Base-by-base conservation (phyloP, 2,113 vertebrate genomes). In the Indicator indicator region DNA sequence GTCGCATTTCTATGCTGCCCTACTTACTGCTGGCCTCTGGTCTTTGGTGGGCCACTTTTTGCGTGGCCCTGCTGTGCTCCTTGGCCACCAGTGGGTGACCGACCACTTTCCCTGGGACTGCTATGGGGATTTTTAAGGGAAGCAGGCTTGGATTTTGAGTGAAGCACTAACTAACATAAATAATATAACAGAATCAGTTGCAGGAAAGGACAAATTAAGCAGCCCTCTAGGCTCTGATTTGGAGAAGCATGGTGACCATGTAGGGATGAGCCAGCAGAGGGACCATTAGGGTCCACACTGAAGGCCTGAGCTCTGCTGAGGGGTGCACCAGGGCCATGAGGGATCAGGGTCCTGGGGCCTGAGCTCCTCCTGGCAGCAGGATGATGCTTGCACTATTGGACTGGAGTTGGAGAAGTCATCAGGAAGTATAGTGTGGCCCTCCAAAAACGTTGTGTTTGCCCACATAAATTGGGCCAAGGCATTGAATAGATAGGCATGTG, bases 1-100 rank as follows among this genome's bases (percentile, higher is more conserved):
- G 97, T 95, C 90, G 95, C 92, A 97, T 97, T 96, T 98, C 93
- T 97, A 91, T 98, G 92, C 69, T 76, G 90, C 62, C 0, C 56
- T 93, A 60, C 48, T n/a, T 67, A 73, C 77, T 76, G 46, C 64
- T 84, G 77, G 72, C 85, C 90, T 74, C 65, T 9, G 38, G 30
- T 62, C 79, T 83, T 93, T 64, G 56, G 32, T 93, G 86, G 92
- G 70, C 50, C 50, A 5, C 73, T 42, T 55, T 69, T 82, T 74
- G 62, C 1, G 0, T 86, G 88, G 83, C n/a, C 32, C 59, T 5
- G 1, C 50, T 75, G 71, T 86, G 73, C 63, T 88, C 59, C 73
- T 75, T 2, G 4, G 86, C 88, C 76, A 50, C 65, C 2, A 16
- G 70, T 58, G 73, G 71, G 64, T 36, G 75, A 64, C 65, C 0